phyloP scores from a whole-genome alignment of 2,113 vertebrate species.

The Oryctolagus cuniculus region mOryCun1.1 NC_091433.1:159915501-159916000 shows the following conservation, averaged over 20 bases:
- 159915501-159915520: background rate
- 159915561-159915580: background rate
- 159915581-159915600: slow-evolving; percentile 28
- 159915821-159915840: slow-evolving; percentile 58
- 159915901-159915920: slow-evolving; percentile 4
- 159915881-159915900: slow-evolving; percentile 53
- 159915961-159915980: background rate
- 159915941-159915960: slow-evolving; percentile 41
- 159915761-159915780: background rate
- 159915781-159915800: slow-evolving; percentile 60
- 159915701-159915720: slow-evolving; percentile 20
- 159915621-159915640: background rate
- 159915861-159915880: slow-evolving; percentile 63
- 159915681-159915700: slow-evolving; percentile 57
- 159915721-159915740: background rate
- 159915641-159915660: background rate
- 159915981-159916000: background rate
- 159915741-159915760: background rate
- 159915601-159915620: slow-evolving; percentile 45
- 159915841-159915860: slow-evolving; percentile 52
- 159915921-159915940: background rate
- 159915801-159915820: slow-evolving; percentile 41
- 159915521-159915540: background rate
- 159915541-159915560: background rate
- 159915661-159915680: slow-evolving; percentile 52